phyloP scores from a whole-genome alignment of 2,888 invertebrate genomes.

The Xanthorhoe designata region DNA sequence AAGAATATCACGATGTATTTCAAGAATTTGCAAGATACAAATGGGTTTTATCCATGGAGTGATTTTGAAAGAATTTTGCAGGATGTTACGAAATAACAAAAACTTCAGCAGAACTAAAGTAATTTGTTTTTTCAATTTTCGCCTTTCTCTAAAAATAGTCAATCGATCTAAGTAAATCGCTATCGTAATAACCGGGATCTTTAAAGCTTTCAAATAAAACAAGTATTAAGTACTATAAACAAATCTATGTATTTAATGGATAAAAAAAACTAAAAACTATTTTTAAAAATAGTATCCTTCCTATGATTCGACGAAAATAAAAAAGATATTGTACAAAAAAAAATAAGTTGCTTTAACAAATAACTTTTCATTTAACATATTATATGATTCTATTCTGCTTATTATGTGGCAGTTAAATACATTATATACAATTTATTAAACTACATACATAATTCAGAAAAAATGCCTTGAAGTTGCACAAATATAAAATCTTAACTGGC shows the following conservation, averaged over 20 bases:
- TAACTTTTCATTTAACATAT: constrained; percentile 45
- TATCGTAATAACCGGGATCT: too few species aligned
- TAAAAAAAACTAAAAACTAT: constrained; percentile 82
- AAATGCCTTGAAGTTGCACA: constrained; percentile 37
- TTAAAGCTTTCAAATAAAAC: constrained; percentile 33
- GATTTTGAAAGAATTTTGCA: constrained; percentile 48
- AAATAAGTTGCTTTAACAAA: constrained; percentile 55
- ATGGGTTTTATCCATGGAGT: constrained; percentile 65
- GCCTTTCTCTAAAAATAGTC: too few species aligned
- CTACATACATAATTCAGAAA: constrained; percentile 40
- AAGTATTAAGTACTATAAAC: constrained; percentile 63
- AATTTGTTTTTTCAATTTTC: too few species aligned
- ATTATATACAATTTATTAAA: constrained; percentile 48
- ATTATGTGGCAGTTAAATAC: constrained; percentile 55
- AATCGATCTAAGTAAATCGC: too few species aligned
- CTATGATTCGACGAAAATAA: constrained; percentile 57
- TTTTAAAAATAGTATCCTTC: constrained; percentile 52
- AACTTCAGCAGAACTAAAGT: too few species aligned
- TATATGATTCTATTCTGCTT: constrained; percentile 46
- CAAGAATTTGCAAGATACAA: constrained; percentile 35
- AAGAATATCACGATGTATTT: constrained; percentile 55
- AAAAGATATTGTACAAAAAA: constrained; percentile 60
- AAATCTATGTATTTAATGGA: constrained; percentile 72
- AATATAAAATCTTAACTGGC: constrained; percentile 35
- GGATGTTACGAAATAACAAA: constrained; percentile 15